Conservation (phyloP, 2,888 invertebrate species). For the Tetheella fluctuosa region DNA sequence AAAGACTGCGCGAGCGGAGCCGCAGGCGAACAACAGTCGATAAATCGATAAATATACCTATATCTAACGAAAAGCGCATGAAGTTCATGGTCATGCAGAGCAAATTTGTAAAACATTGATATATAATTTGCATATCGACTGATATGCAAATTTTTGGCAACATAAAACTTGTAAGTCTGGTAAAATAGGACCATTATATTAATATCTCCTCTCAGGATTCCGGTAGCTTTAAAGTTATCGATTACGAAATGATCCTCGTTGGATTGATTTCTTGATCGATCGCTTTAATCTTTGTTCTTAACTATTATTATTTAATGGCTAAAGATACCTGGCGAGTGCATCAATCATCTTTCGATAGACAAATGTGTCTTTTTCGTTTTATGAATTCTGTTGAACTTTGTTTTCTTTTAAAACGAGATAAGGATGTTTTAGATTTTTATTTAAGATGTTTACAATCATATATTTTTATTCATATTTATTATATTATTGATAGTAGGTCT, state of each 20-base stretch:
- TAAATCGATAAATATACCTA: no score
- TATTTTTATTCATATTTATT: background rate
- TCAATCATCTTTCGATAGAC: conserved; percentile 77
- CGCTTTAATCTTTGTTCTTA: conserved; percentile 65
- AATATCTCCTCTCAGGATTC: conserved; percentile 55
- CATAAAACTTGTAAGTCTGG: conserved; percentile 34
- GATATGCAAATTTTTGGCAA: conserved; percentile 29
- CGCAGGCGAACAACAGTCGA: no score
- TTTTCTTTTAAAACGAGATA: background rate
- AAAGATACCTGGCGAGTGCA: conserved; percentile 69
- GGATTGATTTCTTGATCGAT: conserved; percentile 82
- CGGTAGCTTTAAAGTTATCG: conserved; percentile 76
- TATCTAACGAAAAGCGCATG: no score
- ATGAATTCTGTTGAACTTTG: conserved; percentile 53
- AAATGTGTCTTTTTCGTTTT: conserved; percentile 67
- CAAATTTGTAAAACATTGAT: background rate
- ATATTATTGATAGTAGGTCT: no score
- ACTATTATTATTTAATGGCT: conserved; percentile 82
- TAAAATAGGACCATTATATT: conserved; percentile 36
- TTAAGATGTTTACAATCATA: no score
- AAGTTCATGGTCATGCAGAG: background rate
- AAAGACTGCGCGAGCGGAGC: no score
- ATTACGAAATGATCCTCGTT: conserved; percentile 69
- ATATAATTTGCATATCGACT: background rate
- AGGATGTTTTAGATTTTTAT: background rate